These are phyloP conservation scores for Mellilla xanthometata DNA, from an alignment of 2,888 invertebrate genomes.

Conservation along the genomic window DNA sequence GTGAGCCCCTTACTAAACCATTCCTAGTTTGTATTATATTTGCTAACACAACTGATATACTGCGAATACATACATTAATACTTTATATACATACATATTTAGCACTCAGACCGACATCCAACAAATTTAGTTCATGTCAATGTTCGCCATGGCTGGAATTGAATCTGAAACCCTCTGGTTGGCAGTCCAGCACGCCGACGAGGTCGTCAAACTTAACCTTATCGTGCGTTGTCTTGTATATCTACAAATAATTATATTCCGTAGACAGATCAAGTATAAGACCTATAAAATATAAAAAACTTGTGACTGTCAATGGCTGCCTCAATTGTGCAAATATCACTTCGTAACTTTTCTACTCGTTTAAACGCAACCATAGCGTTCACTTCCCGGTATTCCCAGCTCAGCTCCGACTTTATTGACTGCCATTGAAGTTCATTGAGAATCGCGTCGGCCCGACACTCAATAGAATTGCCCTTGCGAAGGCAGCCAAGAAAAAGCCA, in stretches of 20 bases:
- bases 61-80: too few relatives aligned
- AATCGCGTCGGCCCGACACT: conserved; percentile 50
- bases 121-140: too few relatives aligned
- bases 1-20: too few relatives aligned
- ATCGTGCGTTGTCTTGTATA: conserved; percentile 29
- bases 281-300: conserved; percentile 15
- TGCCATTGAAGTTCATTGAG: conserved; percentile 46
- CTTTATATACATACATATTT: too few relatives aligned
- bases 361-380: background rate
- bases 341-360: conserved; percentile 5
- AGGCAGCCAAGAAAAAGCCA: conserved; percentile 54
- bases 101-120: too few relatives aligned
- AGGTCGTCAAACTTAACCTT: too few relatives aligned
- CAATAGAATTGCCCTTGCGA: conserved; percentile 53
- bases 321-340: conserved; percentile 15
- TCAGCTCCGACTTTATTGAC: conserved; percentile 43
- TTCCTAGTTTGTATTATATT: too few relatives aligned
- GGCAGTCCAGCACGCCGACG: too few relatives aligned
- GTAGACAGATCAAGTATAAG: conserved; percentile 15
- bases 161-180: too few relatives aligned
- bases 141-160: too few relatives aligned
- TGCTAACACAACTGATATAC: too few relatives aligned
- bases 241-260: conserved; percentile 16
- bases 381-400: conserved; percentile 3
- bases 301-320: conserved; percentile 5